Base-by-base conservation (phyloP, 2,797 vertebrate species). In the Anguilla obscura region DNA sequence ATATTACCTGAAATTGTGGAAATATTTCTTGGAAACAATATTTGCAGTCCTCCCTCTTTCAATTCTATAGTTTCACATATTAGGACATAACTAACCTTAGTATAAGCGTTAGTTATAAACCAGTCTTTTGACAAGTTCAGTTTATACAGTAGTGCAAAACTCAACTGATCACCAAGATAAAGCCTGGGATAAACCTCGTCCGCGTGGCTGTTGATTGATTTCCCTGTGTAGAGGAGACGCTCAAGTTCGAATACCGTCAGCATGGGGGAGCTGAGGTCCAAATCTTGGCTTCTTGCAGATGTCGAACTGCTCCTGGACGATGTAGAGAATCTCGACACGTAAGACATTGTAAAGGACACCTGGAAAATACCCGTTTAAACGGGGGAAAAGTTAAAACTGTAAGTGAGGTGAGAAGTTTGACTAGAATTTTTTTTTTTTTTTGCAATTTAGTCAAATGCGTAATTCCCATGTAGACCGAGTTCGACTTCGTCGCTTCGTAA, bases 161-260 rank as follows among this genome's bases (percentile, higher is more conserved):
- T 69, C 63, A 69, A 99, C 98, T 99, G 98, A 88, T 99, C 98
- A 60, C 98, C 98, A 3, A 99, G 96, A 92, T 98, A 99, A 89
- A 99, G 97, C 69, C 96, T 94, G 0, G 98, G 98, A 98, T 98
- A 99, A 88, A 99, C 98, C 93, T 99, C 97, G 10, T 99, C 98
- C 0, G 96, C 97, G 1, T 99, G 98, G 93, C 98, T 98, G 66
- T 97, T 98, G 88, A 97, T 97, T 0, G 97, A 97, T 88, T 98
- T 99, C 0, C 98, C 98, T 0, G 97, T 98, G 94, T 93, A 99
- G 0, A 99, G 96, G 18, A 99, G 94, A 91, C 98, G 92, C 93
- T 99, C 98, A n/a, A 99, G 94, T 94, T 99, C 98, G 0, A 97
- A 96, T 87, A 99, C 95, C 0, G 93, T 97, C 92, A 98, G 95